Conservation (phyloP, 2,113 vertebrate species). For the Illadopsis cleaveri region DNA sequence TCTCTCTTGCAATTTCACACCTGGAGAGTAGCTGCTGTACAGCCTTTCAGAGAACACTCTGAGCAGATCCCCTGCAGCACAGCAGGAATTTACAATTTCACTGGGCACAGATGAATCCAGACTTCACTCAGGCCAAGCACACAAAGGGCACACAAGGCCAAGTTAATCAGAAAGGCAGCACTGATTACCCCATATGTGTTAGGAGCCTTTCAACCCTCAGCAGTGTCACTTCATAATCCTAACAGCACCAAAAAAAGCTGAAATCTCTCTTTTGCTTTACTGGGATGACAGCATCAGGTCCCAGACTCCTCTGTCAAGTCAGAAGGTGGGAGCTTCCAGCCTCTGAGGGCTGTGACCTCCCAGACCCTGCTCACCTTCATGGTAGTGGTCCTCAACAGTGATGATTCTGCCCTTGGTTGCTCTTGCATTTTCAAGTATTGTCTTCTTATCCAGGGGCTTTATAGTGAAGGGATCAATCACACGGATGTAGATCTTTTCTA, state of each 20-base stretch:
- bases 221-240: background rate
- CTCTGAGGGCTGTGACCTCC: background rate
- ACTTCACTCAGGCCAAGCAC: background rate
- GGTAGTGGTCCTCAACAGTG: slow-evolving; percentile 95
- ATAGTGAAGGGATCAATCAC: slow-evolving; percentile 93
- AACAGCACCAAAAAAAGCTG: background rate
- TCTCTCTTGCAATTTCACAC: background rate
- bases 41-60: background rate
- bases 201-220: background rate
- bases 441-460: slow-evolving; percentile 92
- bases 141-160: background rate
- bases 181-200: background rate
- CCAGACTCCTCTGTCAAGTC: background rate
- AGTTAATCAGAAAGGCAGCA: background rate
- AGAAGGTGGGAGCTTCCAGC: background rate
- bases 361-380: slow-evolving; percentile 78
- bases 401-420: slow-evolving; percentile 89
- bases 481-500: slow-evolving; percentile 87
- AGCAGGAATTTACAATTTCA: background rate
- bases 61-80: background rate
- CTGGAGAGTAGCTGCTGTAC: background rate
- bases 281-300: background rate
- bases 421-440: slow-evolving; percentile 86
- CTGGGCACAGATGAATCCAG: background rate
- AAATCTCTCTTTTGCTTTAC: background rate